Evolutionary conservation across 2,888 invertebrate species (phyloP).

Genomic region (Eledone cirrhosa): DNA sequence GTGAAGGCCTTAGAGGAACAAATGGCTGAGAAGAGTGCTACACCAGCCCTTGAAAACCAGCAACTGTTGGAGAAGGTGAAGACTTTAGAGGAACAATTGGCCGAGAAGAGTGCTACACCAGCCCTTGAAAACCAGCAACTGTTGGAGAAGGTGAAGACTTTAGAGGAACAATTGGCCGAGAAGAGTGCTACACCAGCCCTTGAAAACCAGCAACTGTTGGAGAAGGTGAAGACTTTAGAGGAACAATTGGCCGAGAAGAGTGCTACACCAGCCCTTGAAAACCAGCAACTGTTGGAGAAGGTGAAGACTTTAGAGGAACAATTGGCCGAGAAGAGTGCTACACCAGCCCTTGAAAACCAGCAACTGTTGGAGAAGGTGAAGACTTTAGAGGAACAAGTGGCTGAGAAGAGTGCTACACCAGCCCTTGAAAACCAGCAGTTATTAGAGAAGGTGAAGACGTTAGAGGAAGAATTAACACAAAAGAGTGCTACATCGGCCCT

Average conservation of each 20-base stretch:
- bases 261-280: slow-evolving; percentile 56
- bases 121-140: slow-evolving; percentile 51
- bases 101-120: slow-evolving; percentile 35
- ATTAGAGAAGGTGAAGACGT: slow-evolving; percentile 45
- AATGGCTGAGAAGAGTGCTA: slow-evolving; percentile 27
- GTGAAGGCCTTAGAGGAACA: slow-evolving; percentile 36
- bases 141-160: slow-evolving; percentile 45
- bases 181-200: slow-evolving; percentile 41
- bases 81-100: slow-evolving; percentile 45
- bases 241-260: slow-evolving; percentile 43
- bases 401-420: too few relatives aligned
- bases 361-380: slow-evolving; percentile 48
- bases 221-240: slow-evolving; percentile 52
- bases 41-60: slow-evolving; percentile 49
- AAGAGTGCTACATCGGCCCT: too few relatives aligned
- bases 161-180: slow-evolving; percentile 43
- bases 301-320: slow-evolving; percentile 50
- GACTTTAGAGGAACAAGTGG: slow-evolving; percentile 50
- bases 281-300: slow-evolving; percentile 45
- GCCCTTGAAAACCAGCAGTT: slow-evolving; percentile 45
- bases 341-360: slow-evolving; percentile 50
- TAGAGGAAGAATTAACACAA: slow-evolving; percentile 53
- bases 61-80: slow-evolving; percentile 48
- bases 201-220: slow-evolving; percentile 48
- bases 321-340: too few relatives aligned